Base-by-base conservation (phyloP, 2,888 invertebrate species). In the Volucella inflata region DNA sequence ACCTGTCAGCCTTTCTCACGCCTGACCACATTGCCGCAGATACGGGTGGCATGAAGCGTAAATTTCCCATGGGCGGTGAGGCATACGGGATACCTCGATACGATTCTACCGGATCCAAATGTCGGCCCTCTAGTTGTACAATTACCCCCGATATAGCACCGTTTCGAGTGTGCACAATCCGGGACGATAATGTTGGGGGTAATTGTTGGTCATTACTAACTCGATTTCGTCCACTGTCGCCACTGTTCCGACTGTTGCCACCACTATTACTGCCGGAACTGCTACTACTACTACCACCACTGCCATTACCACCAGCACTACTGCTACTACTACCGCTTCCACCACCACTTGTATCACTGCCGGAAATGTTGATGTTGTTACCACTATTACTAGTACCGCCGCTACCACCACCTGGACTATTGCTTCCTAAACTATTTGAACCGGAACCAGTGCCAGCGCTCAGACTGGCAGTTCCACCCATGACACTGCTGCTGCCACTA, bases 11-110 rank as follows among this genome's bases (percentile, higher is more conserved):
- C 88, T 96, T 95, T 92, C 97, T 96, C 53, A 98, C 96, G 48
- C 97, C 97, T 74, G 95, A 95, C 98, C 98, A 98, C 91, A 97
- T 95, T 70, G 97, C 97, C 36, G 98, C 97, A 81, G 97, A 97
- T 21, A 98, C 98, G 17, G 98, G 98, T 11, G 98, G 98, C 98
- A 98, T 98, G 92, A 99, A 99, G 80, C 99, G 94, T 82, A 98
- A 93, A 77, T 96, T 95, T 8, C 97, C 98, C 53, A 96, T 93
- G 42, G 98, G 98, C 21, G 98, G 96, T 60, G 98, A 97, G 36
- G 98, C 99, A 92, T 98, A 99, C 6, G 98, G 98, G 80, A 99
- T 96, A 8, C 98, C 98, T 65, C 97, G 94, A 91, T 97, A 98
- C 87, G 97, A 96, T 92, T 98, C 98, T 17, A 98, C 98, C 75